Evolutionary conservation across 2,797 vertebrate species (phyloP).

Genomic region (Liparis tanakae): DNA sequence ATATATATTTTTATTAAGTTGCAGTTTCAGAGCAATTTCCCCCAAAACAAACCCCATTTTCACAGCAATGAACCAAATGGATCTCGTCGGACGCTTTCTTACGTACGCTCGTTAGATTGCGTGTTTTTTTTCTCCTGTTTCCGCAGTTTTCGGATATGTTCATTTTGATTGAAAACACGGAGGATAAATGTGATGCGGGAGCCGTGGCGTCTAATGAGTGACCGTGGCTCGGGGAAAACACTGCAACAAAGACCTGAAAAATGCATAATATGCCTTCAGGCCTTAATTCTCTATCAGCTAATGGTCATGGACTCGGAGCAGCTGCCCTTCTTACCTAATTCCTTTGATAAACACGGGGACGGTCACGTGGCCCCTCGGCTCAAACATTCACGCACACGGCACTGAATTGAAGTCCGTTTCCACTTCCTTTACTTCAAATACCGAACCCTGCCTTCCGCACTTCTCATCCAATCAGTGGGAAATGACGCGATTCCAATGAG

Average conservation of each 20-base stretch:
- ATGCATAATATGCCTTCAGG: constrained; percentile 73
- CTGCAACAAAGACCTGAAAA: constrained; percentile 71
- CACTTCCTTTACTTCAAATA: constrained; percentile 52
- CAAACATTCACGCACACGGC: constrained; percentile 24
- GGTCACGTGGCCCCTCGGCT: constrained; percentile 36
- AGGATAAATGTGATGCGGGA: constrained; percentile 48
- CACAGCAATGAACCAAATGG: constrained; percentile 7
- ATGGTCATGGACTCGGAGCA: constrained; percentile 72
- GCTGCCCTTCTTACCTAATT: constrained; percentile 69
- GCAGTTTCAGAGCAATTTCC: constrained; percentile 21
- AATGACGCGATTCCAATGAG: constrained; percentile 16
- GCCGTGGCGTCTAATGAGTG: constrained; percentile 63
- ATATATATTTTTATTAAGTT: neutral
- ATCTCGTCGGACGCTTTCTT: constrained; percentile 6
- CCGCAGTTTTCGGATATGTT: constrained; percentile 20
- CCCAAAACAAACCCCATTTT: constrained; percentile 1
- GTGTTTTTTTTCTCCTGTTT: constrained; percentile 28
- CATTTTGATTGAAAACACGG: constrained; percentile 53
- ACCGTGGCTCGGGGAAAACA: constrained; percentile 35
- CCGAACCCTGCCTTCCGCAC: constrained; percentile 21
- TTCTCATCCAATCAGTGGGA: constrained; percentile 26
- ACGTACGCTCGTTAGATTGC: constrained; percentile 16
- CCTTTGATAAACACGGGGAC: constrained; percentile 58
- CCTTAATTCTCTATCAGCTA: constrained; percentile 78
- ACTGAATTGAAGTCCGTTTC: constrained; percentile 42